Conservation (phyloP, 2,888 invertebrate genomes). For the Drosophila hamatofila region DNA sequence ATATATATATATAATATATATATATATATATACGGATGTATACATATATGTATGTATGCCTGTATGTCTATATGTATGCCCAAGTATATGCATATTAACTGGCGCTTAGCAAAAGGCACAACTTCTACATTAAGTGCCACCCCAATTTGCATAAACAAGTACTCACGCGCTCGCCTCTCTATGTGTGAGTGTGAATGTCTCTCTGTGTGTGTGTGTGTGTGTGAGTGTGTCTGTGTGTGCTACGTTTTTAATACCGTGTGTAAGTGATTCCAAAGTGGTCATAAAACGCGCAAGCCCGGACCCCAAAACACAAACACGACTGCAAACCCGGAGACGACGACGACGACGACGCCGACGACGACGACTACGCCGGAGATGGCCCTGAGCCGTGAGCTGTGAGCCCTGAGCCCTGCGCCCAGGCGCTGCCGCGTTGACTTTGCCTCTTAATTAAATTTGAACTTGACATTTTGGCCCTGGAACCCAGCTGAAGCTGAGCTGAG, state of each 20-base stretch:
- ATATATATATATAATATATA: background rate
- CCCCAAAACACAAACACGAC: slow-evolving; percentile 2
- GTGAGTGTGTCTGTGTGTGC: slow-evolving; percentile 1
- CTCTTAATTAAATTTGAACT: slow-evolving; percentile 77
- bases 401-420: slow-evolving; percentile 24
- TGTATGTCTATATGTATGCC: background rate
- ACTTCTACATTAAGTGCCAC: slow-evolving; percentile 5
- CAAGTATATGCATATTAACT: slow-evolving; percentile 14
- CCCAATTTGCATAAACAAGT: slow-evolving; percentile 36
- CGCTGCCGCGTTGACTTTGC: slow-evolving; percentile 9
- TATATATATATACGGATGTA: background rate
- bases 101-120: background rate
- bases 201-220: background rate
- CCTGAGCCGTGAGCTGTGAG: background rate
- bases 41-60: too few relatives aligned
- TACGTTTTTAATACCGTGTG: slow-evolving; percentile 51
- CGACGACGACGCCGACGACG: background rate
- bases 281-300: slow-evolving; percentile 50
- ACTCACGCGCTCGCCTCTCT: background rate
- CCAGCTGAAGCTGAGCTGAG: slow-evolving; percentile 21
- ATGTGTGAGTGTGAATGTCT: background rate
- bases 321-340: slow-evolving; percentile 6
- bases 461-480: slow-evolving; percentile 66
- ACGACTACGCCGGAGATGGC: background rate
- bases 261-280: slow-evolving; percentile 70